Percentiles rank a stretch among this genome's conserved stretches.
Conservation (phyloP, 2,888 invertebrate species). For the Euphydryas editha region DNA sequence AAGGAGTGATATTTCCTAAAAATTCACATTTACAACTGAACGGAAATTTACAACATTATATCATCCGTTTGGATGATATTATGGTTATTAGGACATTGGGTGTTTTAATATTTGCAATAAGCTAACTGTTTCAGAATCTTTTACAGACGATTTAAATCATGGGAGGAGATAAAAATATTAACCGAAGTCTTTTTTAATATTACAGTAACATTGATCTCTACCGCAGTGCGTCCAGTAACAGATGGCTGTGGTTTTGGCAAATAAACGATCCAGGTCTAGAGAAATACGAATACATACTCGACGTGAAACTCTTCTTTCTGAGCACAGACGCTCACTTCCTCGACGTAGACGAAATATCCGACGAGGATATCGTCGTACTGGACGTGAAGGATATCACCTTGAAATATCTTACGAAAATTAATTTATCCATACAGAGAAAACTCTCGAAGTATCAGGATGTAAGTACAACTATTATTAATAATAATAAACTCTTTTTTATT, state of each 20-base stretch:
- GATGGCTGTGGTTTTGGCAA: constrained; percentile 72
- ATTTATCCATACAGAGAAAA: constrained; percentile 85
- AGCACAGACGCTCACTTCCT: constrained; percentile 65
- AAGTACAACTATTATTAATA: constrained; percentile 13
- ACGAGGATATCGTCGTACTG: constrained; percentile 63
- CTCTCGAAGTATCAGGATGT: constrained; percentile 86
- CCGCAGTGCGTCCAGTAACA: constrained; percentile 53
- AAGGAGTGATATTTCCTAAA: no score
- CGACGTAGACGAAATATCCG: constrained; percentile 51
- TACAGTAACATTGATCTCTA: constrained; percentile 67
- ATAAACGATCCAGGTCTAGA: constrained; percentile 74
- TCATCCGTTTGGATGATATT: no score
- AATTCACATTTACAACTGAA: no score
- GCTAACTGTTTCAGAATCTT: no score
- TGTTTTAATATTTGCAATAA: no score
- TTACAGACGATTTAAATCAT: no score
- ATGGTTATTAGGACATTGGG: no score
- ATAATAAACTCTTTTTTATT: no score
- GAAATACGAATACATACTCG: constrained; percentile 64
- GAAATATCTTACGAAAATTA: constrained; percentile 82
- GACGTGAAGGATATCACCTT: constrained; percentile 70
- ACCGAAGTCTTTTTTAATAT: background rate
- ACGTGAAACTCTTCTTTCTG: constrained; percentile 64
- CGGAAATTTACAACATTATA: no score
- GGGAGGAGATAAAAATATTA: no score